Evolutionary conservation across 2,113 vertebrate species (phyloP).

Genomic region (Globicephala melas): DNA sequence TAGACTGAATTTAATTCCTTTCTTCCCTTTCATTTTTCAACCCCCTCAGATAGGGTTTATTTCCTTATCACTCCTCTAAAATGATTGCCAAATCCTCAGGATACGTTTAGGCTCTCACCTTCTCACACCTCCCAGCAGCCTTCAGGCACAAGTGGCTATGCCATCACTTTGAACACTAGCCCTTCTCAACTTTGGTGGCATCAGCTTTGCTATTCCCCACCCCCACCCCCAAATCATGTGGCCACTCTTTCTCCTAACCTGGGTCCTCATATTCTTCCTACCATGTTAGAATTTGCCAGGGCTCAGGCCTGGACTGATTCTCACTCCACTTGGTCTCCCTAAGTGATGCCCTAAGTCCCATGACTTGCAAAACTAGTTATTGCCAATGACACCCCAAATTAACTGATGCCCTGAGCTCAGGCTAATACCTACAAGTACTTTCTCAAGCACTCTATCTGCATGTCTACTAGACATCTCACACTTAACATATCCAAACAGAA

Average conservation of each 20-base stretch:
- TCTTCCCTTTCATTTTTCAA: not conserved
- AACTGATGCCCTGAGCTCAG: not conserved
- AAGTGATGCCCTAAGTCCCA: not conserved
- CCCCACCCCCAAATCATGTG: not conserved
- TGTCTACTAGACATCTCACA: not conserved
- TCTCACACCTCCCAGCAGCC: not conserved
- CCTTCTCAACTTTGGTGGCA: not conserved
- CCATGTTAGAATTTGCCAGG: not conserved
- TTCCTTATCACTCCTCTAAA: not conserved
- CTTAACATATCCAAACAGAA: not conserved
- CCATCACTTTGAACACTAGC: not conserved
- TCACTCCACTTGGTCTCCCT: not conserved
- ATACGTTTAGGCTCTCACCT: not conserved
- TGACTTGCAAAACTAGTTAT: not conserved
- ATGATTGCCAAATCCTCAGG: not conserved
- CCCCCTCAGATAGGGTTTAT: not conserved
- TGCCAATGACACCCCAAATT: not conserved
- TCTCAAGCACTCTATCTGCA: not conserved
- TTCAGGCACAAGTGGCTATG: accelerated
- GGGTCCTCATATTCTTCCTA: not conserved
- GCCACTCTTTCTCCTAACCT: not conserved
- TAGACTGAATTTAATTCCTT: not conserved
- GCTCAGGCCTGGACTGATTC: not conserved
- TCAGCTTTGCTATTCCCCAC: not conserved
- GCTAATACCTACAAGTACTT: not conserved